These are phyloP conservation scores for Dynastes hyllus DNA, from an alignment of 2,888 invertebrate genomes.

Conservation along the genomic window DNA sequence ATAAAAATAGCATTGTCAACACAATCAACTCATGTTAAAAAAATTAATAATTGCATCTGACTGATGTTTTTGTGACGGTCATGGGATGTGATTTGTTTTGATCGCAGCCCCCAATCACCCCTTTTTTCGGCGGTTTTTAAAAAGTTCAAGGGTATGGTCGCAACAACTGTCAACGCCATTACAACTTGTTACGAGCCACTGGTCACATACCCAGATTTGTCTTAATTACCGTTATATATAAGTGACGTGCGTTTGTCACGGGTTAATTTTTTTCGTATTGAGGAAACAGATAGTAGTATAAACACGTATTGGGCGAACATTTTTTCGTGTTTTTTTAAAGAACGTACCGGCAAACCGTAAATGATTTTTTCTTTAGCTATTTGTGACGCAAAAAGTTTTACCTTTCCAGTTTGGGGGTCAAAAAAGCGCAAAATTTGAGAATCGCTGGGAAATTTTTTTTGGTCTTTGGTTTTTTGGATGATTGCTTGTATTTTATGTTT, in stretches of 20 bases:
- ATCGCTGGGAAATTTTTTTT: too few relatives aligned
- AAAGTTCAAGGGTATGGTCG: constrained; percentile 36
- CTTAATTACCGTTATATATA: constrained; percentile 9
- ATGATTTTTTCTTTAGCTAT: too few relatives aligned
- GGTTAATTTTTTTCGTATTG: neutral
- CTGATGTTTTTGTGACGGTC: neutral
- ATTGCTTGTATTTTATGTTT: too few relatives aligned
- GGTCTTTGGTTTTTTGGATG: too few relatives aligned
- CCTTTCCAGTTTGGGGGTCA: too few relatives aligned
- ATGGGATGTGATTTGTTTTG: constrained; percentile 31
- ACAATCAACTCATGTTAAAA: neutral
- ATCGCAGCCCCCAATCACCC: too few relatives aligned
- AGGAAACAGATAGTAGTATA: neutral
- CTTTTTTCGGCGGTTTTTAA: constrained; percentile 26
- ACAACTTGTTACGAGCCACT: constrained; percentile 39
- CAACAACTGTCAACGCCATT: neutral
- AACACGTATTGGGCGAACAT: neutral
- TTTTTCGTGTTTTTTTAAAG: too few relatives aligned
- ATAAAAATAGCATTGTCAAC: neutral
- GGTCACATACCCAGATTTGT: constrained; percentile 12
- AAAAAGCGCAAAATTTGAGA: too few relatives aligned
- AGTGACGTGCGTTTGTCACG: neutral
- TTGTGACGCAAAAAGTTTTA: too few relatives aligned
- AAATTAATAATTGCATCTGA: neutral
- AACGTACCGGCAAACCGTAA: too few relatives aligned